phyloP scores from a whole-genome alignment of 2,888 invertebrate genomes.

The Anaspis maculata region DNA sequence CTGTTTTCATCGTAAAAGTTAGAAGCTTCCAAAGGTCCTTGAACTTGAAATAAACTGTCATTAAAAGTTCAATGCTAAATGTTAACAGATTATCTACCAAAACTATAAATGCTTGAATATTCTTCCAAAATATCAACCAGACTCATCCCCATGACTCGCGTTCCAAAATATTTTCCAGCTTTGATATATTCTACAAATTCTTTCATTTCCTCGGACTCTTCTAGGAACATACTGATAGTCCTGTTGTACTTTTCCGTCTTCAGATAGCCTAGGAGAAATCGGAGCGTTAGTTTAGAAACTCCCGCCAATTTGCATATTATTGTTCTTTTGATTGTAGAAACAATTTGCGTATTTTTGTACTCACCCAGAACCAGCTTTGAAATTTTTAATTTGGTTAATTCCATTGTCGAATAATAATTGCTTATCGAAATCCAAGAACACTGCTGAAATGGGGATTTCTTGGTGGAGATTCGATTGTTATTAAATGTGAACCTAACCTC shows the following conservation, averaged over 20 bases:
- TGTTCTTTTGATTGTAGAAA: too few relatives aligned
- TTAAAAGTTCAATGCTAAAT: background rate
- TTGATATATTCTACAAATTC: constrained; percentile 12
- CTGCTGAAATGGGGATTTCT: too few relatives aligned
- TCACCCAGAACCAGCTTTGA: too few relatives aligned
- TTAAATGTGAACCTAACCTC: too few relatives aligned
- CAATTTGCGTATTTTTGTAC: too few relatives aligned
- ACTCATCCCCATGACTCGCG: constrained; percentile 32
- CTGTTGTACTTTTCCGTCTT: background rate
- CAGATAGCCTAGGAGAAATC: background rate
- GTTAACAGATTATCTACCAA: background rate
- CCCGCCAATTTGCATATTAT: too few relatives aligned
- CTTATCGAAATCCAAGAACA: too few relatives aligned
- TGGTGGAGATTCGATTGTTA: too few relatives aligned
- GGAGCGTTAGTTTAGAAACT: too few relatives aligned
- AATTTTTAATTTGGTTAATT: too few relatives aligned
- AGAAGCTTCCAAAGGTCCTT: constrained; percentile 34
- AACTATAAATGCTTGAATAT: constrained; percentile 34
- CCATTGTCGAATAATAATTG: too few relatives aligned
- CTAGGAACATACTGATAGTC: background rate
- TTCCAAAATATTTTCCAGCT: constrained; percentile 31
- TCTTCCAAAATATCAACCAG: constrained; percentile 35
- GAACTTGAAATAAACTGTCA: constrained; percentile 29
- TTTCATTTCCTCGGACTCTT: background rate
- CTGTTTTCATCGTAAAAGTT: constrained; percentile 28